Conservation (phyloP, 1,140 invertebrate species). For the Nixonia krombeini region DNA sequence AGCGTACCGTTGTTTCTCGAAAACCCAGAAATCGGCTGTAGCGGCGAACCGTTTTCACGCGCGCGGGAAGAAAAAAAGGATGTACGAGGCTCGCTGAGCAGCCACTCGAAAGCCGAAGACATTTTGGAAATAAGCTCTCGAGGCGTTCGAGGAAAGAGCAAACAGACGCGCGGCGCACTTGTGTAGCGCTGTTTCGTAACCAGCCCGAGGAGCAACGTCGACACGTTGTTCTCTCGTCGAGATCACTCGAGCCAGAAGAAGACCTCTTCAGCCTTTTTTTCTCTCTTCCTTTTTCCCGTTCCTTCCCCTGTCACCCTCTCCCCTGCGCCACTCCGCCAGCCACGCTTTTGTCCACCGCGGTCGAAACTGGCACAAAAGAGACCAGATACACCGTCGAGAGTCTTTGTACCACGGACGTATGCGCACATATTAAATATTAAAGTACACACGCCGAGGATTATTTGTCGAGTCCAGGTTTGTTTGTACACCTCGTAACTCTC, state of each 20-base stretch:
- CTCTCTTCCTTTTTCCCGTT: slow-evolving; percentile 10
- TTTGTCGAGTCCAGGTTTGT: slow-evolving; percentile 58
- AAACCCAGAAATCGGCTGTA: no score
- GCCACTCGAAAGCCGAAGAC: slow-evolving; percentile 43
- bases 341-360: slow-evolving; percentile 21
- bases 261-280: slow-evolving; percentile 33
- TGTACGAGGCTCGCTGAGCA: slow-evolving; percentile 40
- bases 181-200: slow-evolving; percentile 42
- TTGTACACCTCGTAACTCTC: slow-evolving; percentile 66
- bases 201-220: slow-evolving; percentile 18
- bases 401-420: slow-evolving; percentile 38
- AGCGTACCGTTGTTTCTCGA: no score
- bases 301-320: slow-evolving; percentile 3
- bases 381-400: slow-evolving; percentile 25
- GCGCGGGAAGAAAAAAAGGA: no score
- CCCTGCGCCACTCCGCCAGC: not conserved
- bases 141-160: slow-evolving; percentile 21
- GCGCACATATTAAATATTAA: slow-evolving; percentile 56
- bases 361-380: slow-evolving; percentile 34
- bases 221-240: slow-evolving; percentile 31
- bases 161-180: slow-evolving; percentile 40
- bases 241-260: slow-evolving; percentile 25
- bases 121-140: slow-evolving; percentile 38
- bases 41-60: no score
- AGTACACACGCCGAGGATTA: slow-evolving; percentile 50